Percentiles rank a stretch among this genome's conserved stretches.
Evolutionary conservation across 2,888 invertebrate genomes (phyloP).

Genomic region (Rhaphigaster nebulosa): DNA sequence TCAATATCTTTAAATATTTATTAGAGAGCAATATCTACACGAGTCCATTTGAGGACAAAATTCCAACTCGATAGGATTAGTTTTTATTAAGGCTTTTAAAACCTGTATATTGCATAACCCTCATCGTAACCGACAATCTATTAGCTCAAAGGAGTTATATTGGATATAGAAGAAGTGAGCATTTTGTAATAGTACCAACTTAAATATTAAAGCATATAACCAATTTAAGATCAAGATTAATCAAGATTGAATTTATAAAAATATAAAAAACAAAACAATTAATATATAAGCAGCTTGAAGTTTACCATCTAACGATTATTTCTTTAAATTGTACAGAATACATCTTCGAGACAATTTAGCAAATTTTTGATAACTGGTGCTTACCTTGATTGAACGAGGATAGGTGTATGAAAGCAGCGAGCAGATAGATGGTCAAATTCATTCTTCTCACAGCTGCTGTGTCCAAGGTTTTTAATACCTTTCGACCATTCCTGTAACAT

Average conservation of each 20-base stretch:
- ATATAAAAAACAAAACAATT: no score
- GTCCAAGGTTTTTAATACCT: not conserved
- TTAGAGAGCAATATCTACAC: not conserved
- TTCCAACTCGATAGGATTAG: not conserved
- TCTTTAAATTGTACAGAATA: no score
- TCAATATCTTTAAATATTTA: not conserved
- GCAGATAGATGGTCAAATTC: slow-evolving; percentile 39
- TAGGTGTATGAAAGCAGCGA: slow-evolving; percentile 23
- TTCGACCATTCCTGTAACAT: slow-evolving; percentile 26
- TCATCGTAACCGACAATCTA: not conserved
- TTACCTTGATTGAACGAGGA: slow-evolving; percentile 34
- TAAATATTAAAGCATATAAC: not conserved
- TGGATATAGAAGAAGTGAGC: not conserved
- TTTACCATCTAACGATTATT: no score
- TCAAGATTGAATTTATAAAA: no score
- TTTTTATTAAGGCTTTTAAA: not conserved
- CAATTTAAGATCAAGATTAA: no score
- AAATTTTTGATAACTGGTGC: not conserved
- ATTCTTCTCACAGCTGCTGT: slow-evolving; percentile 27
- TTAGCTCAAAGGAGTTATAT: not conserved
- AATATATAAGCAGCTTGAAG: no score
- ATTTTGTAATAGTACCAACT: not conserved
- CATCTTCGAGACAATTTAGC: no score
- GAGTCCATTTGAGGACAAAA: not conserved
- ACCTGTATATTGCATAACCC: not conserved